phyloP scores from a whole-genome alignment of 2,888 invertebrate genomes.

The Meliscaeva auricollis region DNA sequence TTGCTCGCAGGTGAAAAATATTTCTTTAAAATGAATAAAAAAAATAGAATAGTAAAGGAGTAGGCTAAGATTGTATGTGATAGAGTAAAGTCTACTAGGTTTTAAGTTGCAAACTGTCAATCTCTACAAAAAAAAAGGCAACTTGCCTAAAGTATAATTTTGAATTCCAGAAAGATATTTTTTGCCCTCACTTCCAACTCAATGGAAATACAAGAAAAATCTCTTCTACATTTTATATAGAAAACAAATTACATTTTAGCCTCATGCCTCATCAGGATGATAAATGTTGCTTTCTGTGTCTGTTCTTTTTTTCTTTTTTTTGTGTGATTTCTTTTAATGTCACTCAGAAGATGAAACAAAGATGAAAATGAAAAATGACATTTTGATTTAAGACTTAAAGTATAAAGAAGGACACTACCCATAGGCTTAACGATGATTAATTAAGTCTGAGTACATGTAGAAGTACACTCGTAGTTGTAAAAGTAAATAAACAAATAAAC shows the following conservation, averaged over 20 bases:
- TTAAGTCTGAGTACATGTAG: slow-evolving; percentile 18
- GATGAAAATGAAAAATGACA: slow-evolving; percentile 70
- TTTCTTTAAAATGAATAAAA: slow-evolving; percentile 12
- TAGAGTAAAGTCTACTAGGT: not conserved
- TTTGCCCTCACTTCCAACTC: not conserved
- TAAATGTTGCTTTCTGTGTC: slow-evolving; percentile 32
- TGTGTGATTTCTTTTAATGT: slow-evolving; percentile 43
- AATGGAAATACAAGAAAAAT: not conserved
- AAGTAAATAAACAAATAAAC: not conserved
- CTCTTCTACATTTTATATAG: slow-evolving; percentile 37
- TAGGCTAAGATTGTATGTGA: not conserved
- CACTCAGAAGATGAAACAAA: slow-evolving; percentile 49
- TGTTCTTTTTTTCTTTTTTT: slow-evolving; percentile 17
- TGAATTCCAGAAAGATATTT: slow-evolving; percentile 23
- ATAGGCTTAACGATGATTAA: slow-evolving; percentile 74
- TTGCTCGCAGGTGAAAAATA: slow-evolving; percentile 48
- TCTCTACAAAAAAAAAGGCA: slow-evolving; percentile 12
- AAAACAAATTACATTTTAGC: slow-evolving; percentile 63
- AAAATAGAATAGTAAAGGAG: too few species aligned
- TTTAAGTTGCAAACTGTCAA: slow-evolving; percentile 38
- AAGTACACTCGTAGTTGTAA: not conserved
- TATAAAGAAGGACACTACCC: slow-evolving; percentile 56
- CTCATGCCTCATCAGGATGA: slow-evolving; percentile 37
- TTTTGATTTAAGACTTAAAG: slow-evolving; percentile 63
- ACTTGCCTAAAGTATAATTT: slow-evolving; percentile 22